Evolutionary conservation across 2,797 vertebrate species (phyloP).

Genomic region (Fistularia commersonii): DNA sequence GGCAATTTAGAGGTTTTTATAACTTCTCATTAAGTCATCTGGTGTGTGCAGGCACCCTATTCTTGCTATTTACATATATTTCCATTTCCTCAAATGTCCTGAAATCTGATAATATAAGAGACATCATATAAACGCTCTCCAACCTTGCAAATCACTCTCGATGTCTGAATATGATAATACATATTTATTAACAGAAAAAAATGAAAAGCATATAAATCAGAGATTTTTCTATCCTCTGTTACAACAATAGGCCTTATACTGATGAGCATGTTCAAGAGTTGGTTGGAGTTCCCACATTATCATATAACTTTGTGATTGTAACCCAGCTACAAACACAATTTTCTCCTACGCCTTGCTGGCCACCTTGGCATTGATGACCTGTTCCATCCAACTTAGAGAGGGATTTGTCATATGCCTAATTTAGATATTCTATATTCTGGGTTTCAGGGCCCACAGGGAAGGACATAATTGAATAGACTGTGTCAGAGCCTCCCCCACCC

Average conservation of each 20-base stretch:
- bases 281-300: neutral
- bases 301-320: neutral
- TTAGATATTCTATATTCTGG: slow-evolving; percentile 77
- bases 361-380: slow-evolving; percentile 49
- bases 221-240: neutral
- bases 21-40: slow-evolving; percentile 51
- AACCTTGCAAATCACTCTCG: neutral
- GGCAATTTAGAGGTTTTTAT: slow-evolving; percentile 38
- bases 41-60: slow-evolving; percentile 1
- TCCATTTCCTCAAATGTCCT: slow-evolving; percentile 8
- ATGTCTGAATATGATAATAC: slow-evolving; percentile 5
- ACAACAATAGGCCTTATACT: neutral
- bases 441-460: slow-evolving; percentile 71
- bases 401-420: slow-evolving; percentile 77
- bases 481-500: slow-evolving; percentile 74
- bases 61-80: slow-evolving; percentile 23
- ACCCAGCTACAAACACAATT: slow-evolving; percentile 16
- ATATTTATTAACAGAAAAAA: slow-evolving; percentile 6
- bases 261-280: too few relatives aligned
- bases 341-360: slow-evolving; percentile 27
- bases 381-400: slow-evolving; percentile 57
- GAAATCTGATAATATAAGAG: slow-evolving; percentile 21
- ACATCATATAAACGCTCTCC: slow-evolving; percentile 12
- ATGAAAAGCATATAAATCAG: neutral
- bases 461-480: slow-evolving; percentile 82